Conservation (phyloP, 1,140 invertebrate genomes). For the Meloidogyne hapla region DNA sequence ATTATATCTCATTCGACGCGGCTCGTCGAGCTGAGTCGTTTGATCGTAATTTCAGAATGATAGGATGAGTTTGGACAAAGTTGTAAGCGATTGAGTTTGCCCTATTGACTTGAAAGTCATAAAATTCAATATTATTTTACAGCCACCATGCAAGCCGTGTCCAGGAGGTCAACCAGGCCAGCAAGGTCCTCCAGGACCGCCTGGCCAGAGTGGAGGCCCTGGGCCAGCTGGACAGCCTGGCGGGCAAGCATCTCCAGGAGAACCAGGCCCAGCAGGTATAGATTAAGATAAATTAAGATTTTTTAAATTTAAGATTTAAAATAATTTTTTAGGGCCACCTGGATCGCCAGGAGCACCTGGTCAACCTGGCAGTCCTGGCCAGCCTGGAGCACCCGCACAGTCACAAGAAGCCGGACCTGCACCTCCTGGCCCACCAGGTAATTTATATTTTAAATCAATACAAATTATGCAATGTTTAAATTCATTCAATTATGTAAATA, state of each 20-base stretch:
- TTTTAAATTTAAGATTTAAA: too few relatives aligned
- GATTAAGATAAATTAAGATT: too few relatives aligned
- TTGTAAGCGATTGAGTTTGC: too few relatives aligned
- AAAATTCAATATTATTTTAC: neutral
- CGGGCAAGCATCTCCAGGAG: slow-evolving; percentile 30
- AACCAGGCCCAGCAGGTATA: slow-evolving; percentile 3
- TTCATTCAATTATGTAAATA: too few relatives aligned
- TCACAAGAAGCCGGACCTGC: slow-evolving; percentile 7
- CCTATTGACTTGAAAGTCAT: too few relatives aligned
- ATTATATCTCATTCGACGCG: too few relatives aligned
- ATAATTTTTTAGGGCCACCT: too few relatives aligned
- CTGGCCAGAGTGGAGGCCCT: slow-evolving; percentile 38
- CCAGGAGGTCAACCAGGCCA: slow-evolving; percentile 29
- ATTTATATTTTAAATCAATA: neutral
- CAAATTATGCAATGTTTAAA: too few relatives aligned
- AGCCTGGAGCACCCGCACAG: slow-evolving; percentile 51
- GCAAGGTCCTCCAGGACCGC: slow-evolving; percentile 8
- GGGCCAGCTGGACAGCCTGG: slow-evolving; percentile 52
- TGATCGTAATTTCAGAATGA: too few relatives aligned
- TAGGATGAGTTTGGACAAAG: too few relatives aligned
- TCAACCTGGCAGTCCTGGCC: slow-evolving; percentile 15
- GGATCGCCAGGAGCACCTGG: slow-evolving; percentile 16
- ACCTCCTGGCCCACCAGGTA: slow-evolving; percentile 32
- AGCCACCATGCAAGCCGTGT: slow-evolving; percentile 43
- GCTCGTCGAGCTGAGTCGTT: too few relatives aligned